Evolutionary conservation across 2,888 invertebrate genomes (phyloP).

Genomic region (Carabus problematicus): DNA sequence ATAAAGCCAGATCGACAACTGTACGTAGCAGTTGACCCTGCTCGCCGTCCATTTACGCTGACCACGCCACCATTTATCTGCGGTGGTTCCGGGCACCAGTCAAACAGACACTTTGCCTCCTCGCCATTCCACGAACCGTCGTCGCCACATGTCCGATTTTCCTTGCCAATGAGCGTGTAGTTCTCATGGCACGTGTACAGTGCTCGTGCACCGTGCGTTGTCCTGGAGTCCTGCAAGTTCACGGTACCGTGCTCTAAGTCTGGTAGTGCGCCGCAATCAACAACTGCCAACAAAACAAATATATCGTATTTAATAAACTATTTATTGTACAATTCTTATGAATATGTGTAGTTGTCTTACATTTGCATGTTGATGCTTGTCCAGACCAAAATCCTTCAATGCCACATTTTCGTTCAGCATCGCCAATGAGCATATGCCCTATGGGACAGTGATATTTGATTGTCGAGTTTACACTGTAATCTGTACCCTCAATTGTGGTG

Average conservation of each 20-base stretch:
- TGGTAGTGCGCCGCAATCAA: slow-evolving; percentile 78
- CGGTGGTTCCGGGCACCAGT: slow-evolving; percentile 88
- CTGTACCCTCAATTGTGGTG: slow-evolving; percentile 77
- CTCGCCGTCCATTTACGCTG: slow-evolving; percentile 73
- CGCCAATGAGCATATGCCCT: slow-evolving; percentile 81
- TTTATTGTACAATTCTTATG: neutral
- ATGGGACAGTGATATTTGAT: slow-evolving; percentile 82
- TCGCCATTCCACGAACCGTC: slow-evolving; percentile 80
- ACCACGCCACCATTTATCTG: slow-evolving; percentile 79
- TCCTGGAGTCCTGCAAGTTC: slow-evolving; percentile 70
- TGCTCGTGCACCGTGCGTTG: slow-evolving; percentile 80
- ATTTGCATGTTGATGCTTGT: slow-evolving; percentile 82
- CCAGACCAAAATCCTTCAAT: slow-evolving; percentile 85
- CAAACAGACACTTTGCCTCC: slow-evolving; percentile 81
- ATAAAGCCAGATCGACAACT: slow-evolving; percentile 84
- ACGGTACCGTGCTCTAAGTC: slow-evolving; percentile 77
- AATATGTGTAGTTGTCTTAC: slow-evolving; percentile 63
- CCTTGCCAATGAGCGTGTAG: slow-evolving; percentile 81
- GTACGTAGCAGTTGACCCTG: slow-evolving; percentile 82
- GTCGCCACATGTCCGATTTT: slow-evolving; percentile 74
- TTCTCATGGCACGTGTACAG: slow-evolving; percentile 83
- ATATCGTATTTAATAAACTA: neutral
- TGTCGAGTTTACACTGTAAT: slow-evolving; percentile 71
- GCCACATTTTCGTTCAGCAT: slow-evolving; percentile 72
- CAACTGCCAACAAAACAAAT: slow-evolving; percentile 65